phyloP scores from a whole-genome alignment of 2,888 invertebrate species.

The Stenchaetothrips biformis region DNA sequence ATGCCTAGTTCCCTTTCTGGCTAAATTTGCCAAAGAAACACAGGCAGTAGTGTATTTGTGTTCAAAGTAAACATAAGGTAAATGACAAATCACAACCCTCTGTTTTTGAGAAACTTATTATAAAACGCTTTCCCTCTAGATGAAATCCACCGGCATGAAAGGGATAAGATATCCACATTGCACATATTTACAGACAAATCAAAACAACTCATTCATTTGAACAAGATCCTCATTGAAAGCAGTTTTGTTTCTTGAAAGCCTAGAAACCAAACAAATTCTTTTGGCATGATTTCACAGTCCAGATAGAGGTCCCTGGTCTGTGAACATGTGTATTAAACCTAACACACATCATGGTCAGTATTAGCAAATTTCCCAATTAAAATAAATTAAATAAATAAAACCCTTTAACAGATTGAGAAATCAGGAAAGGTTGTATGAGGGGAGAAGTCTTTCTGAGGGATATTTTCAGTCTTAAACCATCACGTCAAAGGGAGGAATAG shows the following conservation, averaged over 20 bases:
- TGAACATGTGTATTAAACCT: not conserved
- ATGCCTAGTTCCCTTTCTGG: no score
- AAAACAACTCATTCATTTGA: no score
- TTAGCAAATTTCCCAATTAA: not conserved
- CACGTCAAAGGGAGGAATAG: not conserved
- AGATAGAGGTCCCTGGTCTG: not conserved
- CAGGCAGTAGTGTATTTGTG: not conserved
- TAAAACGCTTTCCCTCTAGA: no score
- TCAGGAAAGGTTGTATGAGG: not conserved
- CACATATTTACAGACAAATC: no score
- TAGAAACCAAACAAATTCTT: no score
- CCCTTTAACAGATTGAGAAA: not conserved
- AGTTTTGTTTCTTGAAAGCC: no score
- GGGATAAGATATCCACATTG: no score
- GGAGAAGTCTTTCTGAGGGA: constrained; percentile 12
- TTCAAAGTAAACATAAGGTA: not conserved
- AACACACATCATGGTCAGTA: not conserved
- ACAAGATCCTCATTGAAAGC: no score
- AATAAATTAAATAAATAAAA: constrained; percentile 19
- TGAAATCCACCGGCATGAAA: no score
- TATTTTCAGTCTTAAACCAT: constrained; percentile 16
- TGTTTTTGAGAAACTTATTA: no score
- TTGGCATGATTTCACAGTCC: not conserved
- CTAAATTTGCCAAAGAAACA: no score
- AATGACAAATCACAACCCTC: no score